These are phyloP conservation scores for Panagrolaimus sp. DNA, from an alignment of 1,140 invertebrate genomes.

Conservation along the genomic window DNA sequence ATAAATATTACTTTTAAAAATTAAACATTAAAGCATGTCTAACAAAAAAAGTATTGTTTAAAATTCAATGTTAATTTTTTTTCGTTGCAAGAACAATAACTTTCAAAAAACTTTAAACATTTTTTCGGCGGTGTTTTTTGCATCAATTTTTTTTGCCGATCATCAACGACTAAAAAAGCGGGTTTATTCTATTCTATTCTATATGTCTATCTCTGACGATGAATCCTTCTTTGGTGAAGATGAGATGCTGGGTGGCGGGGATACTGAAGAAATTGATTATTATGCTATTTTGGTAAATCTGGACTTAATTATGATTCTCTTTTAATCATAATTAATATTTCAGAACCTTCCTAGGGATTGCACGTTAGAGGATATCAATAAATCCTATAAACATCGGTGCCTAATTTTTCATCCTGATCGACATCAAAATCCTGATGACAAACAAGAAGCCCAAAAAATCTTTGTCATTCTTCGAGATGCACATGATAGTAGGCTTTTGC, in stretches of 20 bases:
- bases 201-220: constrained; percentile 41
- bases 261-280: constrained; percentile 50
- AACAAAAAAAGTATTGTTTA: no score
- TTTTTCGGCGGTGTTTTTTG: no score
- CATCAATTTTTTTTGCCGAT: no score
- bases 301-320: no score
- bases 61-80: no score
- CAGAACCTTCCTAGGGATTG: constrained; percentile 41
- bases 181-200: no score
- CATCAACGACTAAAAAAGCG: no score
- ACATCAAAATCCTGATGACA: constrained; percentile 51
- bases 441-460: constrained; percentile 48
- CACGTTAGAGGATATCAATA: constrained; percentile 50
- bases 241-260: constrained; percentile 33
- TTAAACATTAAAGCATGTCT: no score
- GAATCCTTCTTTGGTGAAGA: constrained; percentile 41
- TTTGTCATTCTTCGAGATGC: constrained; percentile 52
- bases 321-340: no score
- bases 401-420: constrained; percentile 56
- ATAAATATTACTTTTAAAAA: no score
- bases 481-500: constrained; percentile 42
- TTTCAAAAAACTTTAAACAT: no score
- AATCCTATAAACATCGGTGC: constrained; percentile 52
- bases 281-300: constrained; percentile 55
- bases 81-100: no score